Base-by-base conservation (phyloP, 2,888 invertebrate species). In the Alsophila aescularia region DNA sequence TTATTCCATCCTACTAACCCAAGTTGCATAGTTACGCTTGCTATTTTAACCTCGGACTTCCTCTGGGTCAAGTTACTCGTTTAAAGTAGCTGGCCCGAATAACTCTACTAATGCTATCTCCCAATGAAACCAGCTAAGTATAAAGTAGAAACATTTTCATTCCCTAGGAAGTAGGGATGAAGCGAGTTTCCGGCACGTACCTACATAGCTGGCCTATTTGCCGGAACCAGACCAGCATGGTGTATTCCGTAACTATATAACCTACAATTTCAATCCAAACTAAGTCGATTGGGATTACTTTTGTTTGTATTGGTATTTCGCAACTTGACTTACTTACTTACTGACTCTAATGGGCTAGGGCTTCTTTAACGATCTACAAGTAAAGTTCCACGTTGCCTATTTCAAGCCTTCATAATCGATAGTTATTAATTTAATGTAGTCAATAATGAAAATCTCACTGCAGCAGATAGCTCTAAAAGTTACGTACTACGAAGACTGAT, bases 121-220 rank as follows among this genome's bases (percentile, higher is more conserved):
- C 31, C 15, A 35, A 37, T 37, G 21, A 44, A 5, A 50, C 44
- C 34, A 27, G 35, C 15, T 53, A 43, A 53, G 42, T 53, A 53
- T 34, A 31, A 54, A 54, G 53, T 54, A 48, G 53, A 32, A 36
- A 43, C 42, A 54, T 54, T 54, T 54, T 54, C 48, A 54, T 48
- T 43, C 43, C 27, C 14, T 14, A 7, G 35, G 41, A 44, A 16
- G 16, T 41, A 41, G 42, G 24, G 48, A 18, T 40, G 35, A 21
- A 7, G 9, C 3, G 7, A 31, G 18, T 15, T 18, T 45, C 35
- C 40, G 34, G 45, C 7, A 4, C 6, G 31, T 31, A 32, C 44
- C 44, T 37, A 39, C 29, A 24, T 14, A 42, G n/a, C 41, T n/a
- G 31, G 16, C n/a, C 4, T 27, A 21, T 13, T 13, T 21, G 7